Evolutionary conservation across 1,140 invertebrate species (phyloP).

Genomic region (Gonatopus flavifemur): DNA sequence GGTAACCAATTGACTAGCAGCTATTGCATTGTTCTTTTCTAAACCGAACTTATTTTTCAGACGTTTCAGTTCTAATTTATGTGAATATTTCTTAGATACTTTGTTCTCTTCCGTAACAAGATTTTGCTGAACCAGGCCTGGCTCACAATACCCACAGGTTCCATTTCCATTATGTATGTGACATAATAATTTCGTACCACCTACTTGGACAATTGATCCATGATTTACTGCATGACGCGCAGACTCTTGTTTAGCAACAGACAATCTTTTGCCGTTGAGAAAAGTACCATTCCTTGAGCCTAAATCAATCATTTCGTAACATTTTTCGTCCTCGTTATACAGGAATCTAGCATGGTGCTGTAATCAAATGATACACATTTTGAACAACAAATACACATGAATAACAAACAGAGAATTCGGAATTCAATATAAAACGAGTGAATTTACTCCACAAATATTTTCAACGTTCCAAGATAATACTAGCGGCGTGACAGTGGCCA

Average conservation of each 20-base stretch:
- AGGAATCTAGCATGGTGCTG: slow-evolving; percentile 76
- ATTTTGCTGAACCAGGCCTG: slow-evolving; percentile 68
- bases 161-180: slow-evolving; percentile 84
- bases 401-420: too few species aligned
- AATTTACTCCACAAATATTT: too few species aligned
- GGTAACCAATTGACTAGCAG: slow-evolving; percentile 41
- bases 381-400: too few species aligned
- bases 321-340: slow-evolving; percentile 63
- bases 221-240: slow-evolving; percentile 66
- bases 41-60: slow-evolving; percentile 84
- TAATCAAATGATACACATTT: too few species aligned
- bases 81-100: slow-evolving; percentile 50
- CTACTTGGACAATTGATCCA: slow-evolving; percentile 73
- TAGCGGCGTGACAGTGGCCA: too few species aligned
- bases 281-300: slow-evolving; percentile 87
- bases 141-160: slow-evolving; percentile 89
- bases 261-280: slow-evolving; percentile 77
- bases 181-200: slow-evolving; percentile 75
- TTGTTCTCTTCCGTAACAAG: slow-evolving; percentile 19
- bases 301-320: slow-evolving; percentile 75
- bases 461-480: too few species aligned
- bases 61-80: slow-evolving; percentile 74
- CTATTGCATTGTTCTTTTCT: slow-evolving; percentile 57
- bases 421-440: too few species aligned
- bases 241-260: slow-evolving; percentile 71